Evolutionary conservation across 2,888 invertebrate genomes (phyloP).

Genomic region (Anoplius nigerrimus): DNA sequence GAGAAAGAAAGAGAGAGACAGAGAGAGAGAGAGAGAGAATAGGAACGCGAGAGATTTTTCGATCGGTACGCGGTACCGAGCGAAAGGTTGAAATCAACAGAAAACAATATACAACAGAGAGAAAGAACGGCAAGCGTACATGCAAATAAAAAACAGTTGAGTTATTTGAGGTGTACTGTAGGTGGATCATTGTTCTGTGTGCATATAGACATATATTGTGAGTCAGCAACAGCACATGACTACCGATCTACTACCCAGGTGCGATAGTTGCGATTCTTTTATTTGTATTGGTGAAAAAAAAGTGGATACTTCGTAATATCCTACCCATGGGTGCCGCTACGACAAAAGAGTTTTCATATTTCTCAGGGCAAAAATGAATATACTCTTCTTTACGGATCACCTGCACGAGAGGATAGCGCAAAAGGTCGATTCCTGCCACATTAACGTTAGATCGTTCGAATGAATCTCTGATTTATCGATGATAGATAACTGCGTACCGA

Average conservation of each 20-base stretch:
- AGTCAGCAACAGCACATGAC: slow-evolving; percentile 28
- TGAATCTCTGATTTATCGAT: slow-evolving; percentile 37
- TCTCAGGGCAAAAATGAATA: slow-evolving; percentile 20
- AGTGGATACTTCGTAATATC: slow-evolving; percentile 25
- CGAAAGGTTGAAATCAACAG: slow-evolving; percentile 12
- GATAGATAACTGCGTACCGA: slow-evolving; percentile 38
- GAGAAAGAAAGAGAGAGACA: neutral
- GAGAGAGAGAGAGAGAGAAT: neutral
- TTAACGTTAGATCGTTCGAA: slow-evolving; percentile 13
- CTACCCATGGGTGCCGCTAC: slow-evolving; percentile 49
- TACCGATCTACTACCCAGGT: slow-evolving; percentile 54
- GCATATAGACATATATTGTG: slow-evolving; percentile 58
- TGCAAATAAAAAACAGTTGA: slow-evolving; percentile 65
- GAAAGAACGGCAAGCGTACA: slow-evolving; percentile 63
- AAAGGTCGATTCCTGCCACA: slow-evolving; percentile 30
- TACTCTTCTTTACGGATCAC: slow-evolving; percentile 23
- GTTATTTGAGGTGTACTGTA: slow-evolving; percentile 42
- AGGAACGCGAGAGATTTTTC: slow-evolving; percentile 3
- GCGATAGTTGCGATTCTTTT: slow-evolving; percentile 32
- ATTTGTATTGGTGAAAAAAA: slow-evolving; percentile 4
- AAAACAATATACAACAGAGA: slow-evolving; percentile 26
- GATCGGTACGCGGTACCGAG: slow-evolving; percentile 4
- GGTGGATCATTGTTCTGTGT: slow-evolving; percentile 54
- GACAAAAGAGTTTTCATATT: slow-evolving; percentile 37
- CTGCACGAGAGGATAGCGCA: slow-evolving; percentile 29